Percentiles rank a stretch among this genome's conserved stretches.
Conservation (phyloP, 1,140 invertebrate species). For the Achatina immaculata region DNA sequence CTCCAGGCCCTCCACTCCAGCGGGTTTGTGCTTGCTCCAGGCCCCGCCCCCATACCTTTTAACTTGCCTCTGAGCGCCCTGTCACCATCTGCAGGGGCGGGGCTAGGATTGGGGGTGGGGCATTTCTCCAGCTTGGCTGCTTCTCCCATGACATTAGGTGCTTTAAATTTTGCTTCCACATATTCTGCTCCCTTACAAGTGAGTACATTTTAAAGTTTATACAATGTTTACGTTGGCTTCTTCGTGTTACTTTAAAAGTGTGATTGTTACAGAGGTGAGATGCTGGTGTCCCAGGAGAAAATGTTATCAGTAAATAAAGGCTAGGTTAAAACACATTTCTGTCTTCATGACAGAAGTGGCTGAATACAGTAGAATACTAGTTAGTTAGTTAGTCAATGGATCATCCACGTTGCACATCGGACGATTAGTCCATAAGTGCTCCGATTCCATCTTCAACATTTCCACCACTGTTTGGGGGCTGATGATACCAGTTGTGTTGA, state of each 20-base stretch:
- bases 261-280: neutral
- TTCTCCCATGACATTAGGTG: slow-evolving; percentile 15
- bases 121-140: slow-evolving; percentile 8
- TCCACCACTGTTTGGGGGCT: no score
- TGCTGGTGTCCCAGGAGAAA: no score
- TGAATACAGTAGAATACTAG: no score
- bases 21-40: slow-evolving; percentile 20
- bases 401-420: no score
- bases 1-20: slow-evolving; percentile 30
- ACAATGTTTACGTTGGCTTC: neutral
- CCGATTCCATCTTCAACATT: no score
- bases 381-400: no score
- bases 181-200: slow-evolving; percentile 18
- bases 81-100: slow-evolving; percentile 16
- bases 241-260: neutral
- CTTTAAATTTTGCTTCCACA: slow-evolving; percentile 16
- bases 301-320: no score
- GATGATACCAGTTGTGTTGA: no score
- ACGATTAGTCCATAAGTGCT: no score
- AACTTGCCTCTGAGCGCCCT: slow-evolving; percentile 8
- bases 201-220: neutral
- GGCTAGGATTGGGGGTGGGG: slow-evolving; percentile 9
- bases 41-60: slow-evolving; percentile 16
- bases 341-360: no score
- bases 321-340: no score